A percentile compares a stretch with the other conserved stretches of the same genome.
Conservation (phyloP, 2,888 invertebrate genomes). For the Pecten maximus region DNA sequence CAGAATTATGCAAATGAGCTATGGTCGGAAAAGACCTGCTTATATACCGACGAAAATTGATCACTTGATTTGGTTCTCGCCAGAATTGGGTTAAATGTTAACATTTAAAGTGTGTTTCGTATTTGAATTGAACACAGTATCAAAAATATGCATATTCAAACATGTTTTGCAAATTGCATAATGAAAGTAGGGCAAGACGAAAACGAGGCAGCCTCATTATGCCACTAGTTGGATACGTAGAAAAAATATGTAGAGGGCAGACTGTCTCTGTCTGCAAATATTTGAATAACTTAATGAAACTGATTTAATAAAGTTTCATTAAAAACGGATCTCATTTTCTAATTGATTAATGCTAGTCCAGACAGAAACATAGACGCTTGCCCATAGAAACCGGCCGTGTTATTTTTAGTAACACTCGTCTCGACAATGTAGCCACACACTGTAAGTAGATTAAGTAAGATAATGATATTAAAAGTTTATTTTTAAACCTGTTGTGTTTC, state of each 20-base stretch:
- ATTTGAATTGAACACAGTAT: background rate
- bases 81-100: background rate
- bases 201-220: constrained; percentile 47
- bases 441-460: background rate
- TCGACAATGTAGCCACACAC: background rate
- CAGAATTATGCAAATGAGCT: constrained; percentile 28
- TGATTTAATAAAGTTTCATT: background rate
- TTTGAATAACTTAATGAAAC: background rate
- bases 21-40: background rate
- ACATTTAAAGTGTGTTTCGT: background rate
- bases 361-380: background rate
- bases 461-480: background rate
- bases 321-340: background rate
- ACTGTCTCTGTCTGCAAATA: background rate
- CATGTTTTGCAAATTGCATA: constrained; percentile 27
- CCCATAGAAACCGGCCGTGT: background rate
- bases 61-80: background rate
- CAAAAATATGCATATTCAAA: background rate
- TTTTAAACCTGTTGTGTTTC: background rate
- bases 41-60: background rate
- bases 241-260: background rate
- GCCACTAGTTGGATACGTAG: constrained; percentile 10
- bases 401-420: background rate
- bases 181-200: constrained; percentile 53
- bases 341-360: background rate